Percentiles rank a stretch among this genome's conserved stretches.
These are phyloP conservation scores for Drosophila paranaensis DNA, from an alignment of 2,888 invertebrate species.

Conservation along the genomic window DNA sequence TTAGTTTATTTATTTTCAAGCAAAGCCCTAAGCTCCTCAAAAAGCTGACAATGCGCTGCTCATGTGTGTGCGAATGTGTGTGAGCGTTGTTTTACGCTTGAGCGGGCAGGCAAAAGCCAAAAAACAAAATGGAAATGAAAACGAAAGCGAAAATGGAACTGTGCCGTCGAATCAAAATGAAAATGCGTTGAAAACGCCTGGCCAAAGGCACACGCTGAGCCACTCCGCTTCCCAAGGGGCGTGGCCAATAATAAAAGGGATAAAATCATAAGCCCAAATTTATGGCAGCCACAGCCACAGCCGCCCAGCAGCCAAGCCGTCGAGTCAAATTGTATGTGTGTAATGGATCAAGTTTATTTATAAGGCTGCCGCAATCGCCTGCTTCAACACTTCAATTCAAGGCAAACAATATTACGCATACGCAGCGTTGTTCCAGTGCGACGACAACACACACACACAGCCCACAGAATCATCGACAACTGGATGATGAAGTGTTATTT, in stretches of 20 bases:
- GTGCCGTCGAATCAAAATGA: constrained; percentile 36
- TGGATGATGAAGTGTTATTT: constrained; percentile 78
- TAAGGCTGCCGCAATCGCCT: constrained; percentile 47
- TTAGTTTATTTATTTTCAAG: constrained; percentile 73
- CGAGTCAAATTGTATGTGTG: constrained; percentile 66
- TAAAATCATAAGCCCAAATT: constrained; percentile 78
- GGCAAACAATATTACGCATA: constrained; percentile 76
- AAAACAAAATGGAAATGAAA: constrained; percentile 62
- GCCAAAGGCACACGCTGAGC: constrained; percentile 20
- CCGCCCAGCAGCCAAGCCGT: constrained; percentile 43
- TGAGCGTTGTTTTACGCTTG: constrained; percentile 70
- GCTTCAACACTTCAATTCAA: neutral
- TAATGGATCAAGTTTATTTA: constrained; percentile 79
- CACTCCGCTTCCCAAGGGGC: constrained; percentile 4
- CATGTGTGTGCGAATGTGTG: constrained; percentile 29
- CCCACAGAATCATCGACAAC: constrained; percentile 35
- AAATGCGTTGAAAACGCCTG: constrained; percentile 47
- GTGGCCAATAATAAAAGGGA: constrained; percentile 62
- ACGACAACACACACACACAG: neutral
- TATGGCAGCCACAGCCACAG: constrained; percentile 63
- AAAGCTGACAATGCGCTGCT: constrained; percentile 51
- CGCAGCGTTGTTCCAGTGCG: constrained; percentile 47
- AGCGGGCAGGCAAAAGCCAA: constrained; percentile 60
- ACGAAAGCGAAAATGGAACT: constrained; percentile 36
- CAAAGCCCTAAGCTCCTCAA: constrained; percentile 37